These are phyloP conservation scores for Trichomalopsis sarcophagae DNA, from an alignment of 1,140 invertebrate species.

Conservation along the genomic window DNA sequence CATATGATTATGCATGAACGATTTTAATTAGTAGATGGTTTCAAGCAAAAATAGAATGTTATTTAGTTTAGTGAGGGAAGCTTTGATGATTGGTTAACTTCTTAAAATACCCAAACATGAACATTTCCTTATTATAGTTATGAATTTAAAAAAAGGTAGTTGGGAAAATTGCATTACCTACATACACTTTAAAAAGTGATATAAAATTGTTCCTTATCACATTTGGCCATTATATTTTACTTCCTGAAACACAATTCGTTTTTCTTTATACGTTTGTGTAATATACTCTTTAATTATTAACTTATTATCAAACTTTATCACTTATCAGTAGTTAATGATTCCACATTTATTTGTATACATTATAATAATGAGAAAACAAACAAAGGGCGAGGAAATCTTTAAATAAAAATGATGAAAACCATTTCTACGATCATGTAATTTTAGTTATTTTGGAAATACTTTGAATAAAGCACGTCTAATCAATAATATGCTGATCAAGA, in stretches of 20 bases:
- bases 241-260: constrained; percentile 71
- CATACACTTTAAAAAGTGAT: constrained; percentile 65
- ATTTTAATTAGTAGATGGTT: constrained; percentile 31
- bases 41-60: constrained; percentile 44
- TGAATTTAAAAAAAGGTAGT: constrained; percentile 62
- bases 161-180: constrained; percentile 69
- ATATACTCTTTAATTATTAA: constrained; percentile 10
- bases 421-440: constrained; percentile 25
- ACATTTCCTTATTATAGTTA: constrained; percentile 58
- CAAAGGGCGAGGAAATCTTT: constrained; percentile 40
- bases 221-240: constrained; percentile 70
- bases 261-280: constrained; percentile 45
- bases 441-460: neutral
- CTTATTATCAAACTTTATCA: neutral
- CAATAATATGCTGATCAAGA: neutral
- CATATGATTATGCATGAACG: constrained; percentile 38
- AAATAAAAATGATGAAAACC: constrained; percentile 59
- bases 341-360: constrained; percentile 48
- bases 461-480: neutral
- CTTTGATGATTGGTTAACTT: constrained; percentile 57
- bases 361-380: constrained; percentile 26
- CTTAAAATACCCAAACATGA: constrained; percentile 54
- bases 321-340: constrained; percentile 55
- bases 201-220: constrained; percentile 69
- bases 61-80: constrained; percentile 57